Conservation (phyloP, 37 sponge, comb jelly and placozoan species). For the Bolinopsis microptera region DNA sequence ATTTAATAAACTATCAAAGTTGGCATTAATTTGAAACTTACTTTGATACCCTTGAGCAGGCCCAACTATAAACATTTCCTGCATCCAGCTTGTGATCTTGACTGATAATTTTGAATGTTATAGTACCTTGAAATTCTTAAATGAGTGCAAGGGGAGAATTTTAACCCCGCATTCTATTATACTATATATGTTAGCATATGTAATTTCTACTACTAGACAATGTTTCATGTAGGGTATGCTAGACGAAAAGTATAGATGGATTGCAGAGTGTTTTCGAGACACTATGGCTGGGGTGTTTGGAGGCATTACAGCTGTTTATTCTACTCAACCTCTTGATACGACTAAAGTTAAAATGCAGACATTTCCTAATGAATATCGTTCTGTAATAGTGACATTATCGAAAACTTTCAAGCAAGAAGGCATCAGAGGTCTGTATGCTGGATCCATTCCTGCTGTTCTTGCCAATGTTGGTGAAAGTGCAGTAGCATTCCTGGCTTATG, state of each 20-base stretch:
- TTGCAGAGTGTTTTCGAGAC: background rate
- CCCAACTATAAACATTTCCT: too few species aligned
- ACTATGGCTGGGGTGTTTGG: slow-evolving; percentile 7
- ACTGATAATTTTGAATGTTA: too few species aligned
- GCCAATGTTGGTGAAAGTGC: slow-evolving; percentile 70
- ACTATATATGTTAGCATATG: too few species aligned
- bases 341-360: slow-evolving; percentile 74
- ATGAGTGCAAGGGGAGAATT: too few species aligned
- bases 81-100: too few species aligned
- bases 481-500: slow-evolving; percentile 65
- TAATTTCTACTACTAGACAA: too few species aligned
- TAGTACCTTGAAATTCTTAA: too few species aligned
- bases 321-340: slow-evolving; percentile 77
- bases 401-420: slow-evolving; percentile 34
- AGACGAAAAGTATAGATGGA: background rate
- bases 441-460: slow-evolving; percentile 65
- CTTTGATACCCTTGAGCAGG: too few species aligned
- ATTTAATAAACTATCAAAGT: too few species aligned
- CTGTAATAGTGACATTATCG: background rate
- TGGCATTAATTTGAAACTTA: too few species aligned
- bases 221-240: background rate
- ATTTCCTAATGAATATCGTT: slow-evolving; percentile 59
- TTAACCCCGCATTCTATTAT: too few species aligned
- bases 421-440: slow-evolving; percentile 69
- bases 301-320: slow-evolving; percentile 11